Evolutionary conservation across 2,113 vertebrate species (phyloP).

Genomic region (Perccottus glenii): DNA sequence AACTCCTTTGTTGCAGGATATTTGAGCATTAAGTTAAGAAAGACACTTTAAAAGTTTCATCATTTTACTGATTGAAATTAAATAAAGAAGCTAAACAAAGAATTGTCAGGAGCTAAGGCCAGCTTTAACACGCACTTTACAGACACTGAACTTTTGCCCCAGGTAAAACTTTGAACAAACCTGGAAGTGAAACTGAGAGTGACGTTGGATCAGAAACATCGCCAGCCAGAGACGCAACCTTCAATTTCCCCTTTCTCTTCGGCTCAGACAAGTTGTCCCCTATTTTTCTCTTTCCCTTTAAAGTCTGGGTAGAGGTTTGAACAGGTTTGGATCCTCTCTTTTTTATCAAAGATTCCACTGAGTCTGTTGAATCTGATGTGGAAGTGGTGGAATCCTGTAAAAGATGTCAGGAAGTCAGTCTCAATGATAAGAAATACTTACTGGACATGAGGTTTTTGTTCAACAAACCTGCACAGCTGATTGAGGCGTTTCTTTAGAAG

Average conservation of each 20-base stretch:
- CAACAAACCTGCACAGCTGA: slow-evolving; percentile 46
- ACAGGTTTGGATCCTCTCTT: slow-evolving; percentile 45
- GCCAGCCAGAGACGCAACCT: slow-evolving; percentile 34
- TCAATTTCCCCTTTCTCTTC: slow-evolving; percentile 59
- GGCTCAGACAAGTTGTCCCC: background rate
- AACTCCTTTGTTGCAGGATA: too few species aligned
- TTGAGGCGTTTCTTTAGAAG: slow-evolving; percentile 28
- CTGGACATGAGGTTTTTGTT: background rate
- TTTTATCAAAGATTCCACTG: slow-evolving; percentile 55
- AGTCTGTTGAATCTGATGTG: slow-evolving; percentile 2
- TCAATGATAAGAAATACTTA: too few species aligned
- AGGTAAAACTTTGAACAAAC: slow-evolving; percentile 46
- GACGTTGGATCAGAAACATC: slow-evolving; percentile 3
- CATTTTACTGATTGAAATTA: too few species aligned
- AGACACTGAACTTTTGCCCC: background rate
- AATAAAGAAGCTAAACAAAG: too few species aligned
- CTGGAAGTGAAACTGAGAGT: slow-evolving; percentile 41
- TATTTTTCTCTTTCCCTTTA: slow-evolving; percentile 29
- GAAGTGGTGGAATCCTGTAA: slow-evolving; percentile 48
- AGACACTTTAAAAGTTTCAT: too few species aligned
- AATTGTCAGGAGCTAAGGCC: background rate
- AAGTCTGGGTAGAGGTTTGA: slow-evolving; percentile 29
- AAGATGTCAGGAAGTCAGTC: too few species aligned
- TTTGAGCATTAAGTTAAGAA: too few species aligned
- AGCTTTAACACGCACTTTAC: background rate